Conservation (phyloP, 2,888 invertebrate species). For the Strigamia transsilvanica region DNA sequence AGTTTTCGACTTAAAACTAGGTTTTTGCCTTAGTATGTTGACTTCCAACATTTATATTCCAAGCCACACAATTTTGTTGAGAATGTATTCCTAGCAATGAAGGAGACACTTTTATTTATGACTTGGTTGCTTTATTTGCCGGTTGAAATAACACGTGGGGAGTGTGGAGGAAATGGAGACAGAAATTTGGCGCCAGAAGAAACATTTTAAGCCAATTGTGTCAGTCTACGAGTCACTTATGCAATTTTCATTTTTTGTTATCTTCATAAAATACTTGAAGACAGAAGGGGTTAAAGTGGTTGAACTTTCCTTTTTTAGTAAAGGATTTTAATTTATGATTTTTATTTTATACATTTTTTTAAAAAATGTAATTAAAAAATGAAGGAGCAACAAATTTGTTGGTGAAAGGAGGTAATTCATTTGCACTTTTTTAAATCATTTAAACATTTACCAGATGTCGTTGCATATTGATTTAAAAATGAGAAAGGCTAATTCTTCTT, state of each 20-base stretch:
- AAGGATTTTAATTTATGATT: too few relatives aligned
- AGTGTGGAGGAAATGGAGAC: constrained; percentile 36
- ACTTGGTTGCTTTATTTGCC: constrained; percentile 46
- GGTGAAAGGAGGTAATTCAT: neutral
- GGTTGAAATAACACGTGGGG: constrained; percentile 45
- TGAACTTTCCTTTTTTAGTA: neutral
- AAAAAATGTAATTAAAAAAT: neutral
- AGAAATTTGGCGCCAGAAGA: constrained; percentile 44
- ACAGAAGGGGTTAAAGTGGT: constrained; percentile 16
- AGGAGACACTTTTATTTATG: constrained; percentile 47
- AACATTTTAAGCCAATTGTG: constrained; percentile 40
- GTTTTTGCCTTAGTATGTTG: neutral
- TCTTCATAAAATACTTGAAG: constrained; percentile 11
- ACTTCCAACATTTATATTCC: constrained; percentile 26
- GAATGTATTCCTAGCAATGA: neutral
- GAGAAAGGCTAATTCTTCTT: neutral
- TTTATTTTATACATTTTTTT: neutral
- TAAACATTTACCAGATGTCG: neutral
- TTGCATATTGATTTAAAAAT: constrained; percentile 26
- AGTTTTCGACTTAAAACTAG: neutral
- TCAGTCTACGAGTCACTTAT: constrained; percentile 7
- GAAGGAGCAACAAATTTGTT: neutral
- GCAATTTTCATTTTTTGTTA: constrained; percentile 8
- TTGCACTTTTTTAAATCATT: constrained; percentile 2
- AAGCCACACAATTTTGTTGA: constrained; percentile 3